These are phyloP conservation scores for Ariolimax columbianus DNA, from an alignment of 2,888 invertebrate species.

Conservation along the genomic window DNA sequence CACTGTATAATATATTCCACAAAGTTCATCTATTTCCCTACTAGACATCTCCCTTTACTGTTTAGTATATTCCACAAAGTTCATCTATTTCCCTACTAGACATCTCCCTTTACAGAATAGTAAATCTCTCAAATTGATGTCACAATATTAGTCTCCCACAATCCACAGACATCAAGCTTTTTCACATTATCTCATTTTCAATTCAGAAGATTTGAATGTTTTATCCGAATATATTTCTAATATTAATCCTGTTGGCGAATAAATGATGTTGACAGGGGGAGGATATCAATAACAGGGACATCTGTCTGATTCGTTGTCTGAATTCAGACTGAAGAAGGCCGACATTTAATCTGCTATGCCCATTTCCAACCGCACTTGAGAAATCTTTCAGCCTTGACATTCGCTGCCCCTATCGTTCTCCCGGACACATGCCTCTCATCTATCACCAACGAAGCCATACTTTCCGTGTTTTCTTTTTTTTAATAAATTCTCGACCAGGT, in stretches of 20 bases:
- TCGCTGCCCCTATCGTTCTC: not conserved
- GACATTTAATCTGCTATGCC: not conserved
- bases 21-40: too few species aligned
- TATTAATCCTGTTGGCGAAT: not conserved
- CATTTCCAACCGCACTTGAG: not conserved
- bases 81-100: too few species aligned
- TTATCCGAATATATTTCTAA: not conserved
- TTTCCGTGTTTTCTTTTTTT: not conserved
- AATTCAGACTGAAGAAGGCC: not conserved
- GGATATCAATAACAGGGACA: not conserved
- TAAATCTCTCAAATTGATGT: too few species aligned
- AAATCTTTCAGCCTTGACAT: not conserved
- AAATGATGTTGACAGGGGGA: not conserved
- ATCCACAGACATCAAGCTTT: too few species aligned
- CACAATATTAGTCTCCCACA: too few species aligned
- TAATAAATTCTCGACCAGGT: not conserved
- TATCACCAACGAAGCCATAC: conserved; percentile 3
- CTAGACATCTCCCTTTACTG: too few species aligned
- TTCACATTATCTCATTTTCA: too few species aligned
- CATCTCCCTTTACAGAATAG: too few species aligned
- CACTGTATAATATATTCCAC: too few species aligned
- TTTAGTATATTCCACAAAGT: too few species aligned
- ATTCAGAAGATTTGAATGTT: not conserved
- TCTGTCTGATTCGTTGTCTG: not conserved
- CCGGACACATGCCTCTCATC: conserved; percentile 17